Evolutionary conservation across 2,888 invertebrate species (phyloP).

Genomic region (Acrobasis repandana): DNA sequence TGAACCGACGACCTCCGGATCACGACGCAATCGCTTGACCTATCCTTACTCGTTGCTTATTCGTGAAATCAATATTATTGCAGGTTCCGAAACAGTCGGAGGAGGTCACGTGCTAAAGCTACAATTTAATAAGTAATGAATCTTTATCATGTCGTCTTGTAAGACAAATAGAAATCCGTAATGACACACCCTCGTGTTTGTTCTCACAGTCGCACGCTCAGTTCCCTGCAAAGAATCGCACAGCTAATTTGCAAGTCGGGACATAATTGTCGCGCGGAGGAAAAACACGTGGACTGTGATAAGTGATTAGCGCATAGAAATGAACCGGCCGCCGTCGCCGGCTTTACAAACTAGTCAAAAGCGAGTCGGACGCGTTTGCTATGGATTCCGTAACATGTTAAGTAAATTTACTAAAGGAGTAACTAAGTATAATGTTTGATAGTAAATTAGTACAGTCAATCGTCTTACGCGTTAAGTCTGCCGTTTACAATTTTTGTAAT

Average conservation of each 20-base stretch:
- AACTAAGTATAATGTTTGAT: too few species aligned
- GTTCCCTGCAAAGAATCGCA: slow-evolving; percentile 4
- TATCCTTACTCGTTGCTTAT: too few species aligned
- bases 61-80: too few species aligned
- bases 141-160: slow-evolving; percentile 22
- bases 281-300: slow-evolving; percentile 27
- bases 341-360: slow-evolving; percentile 28
- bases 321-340: slow-evolving; percentile 36
- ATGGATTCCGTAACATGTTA: background rate
- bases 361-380: background rate
- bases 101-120: too few species aligned
- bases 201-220: slow-evolving; percentile 3
- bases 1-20: too few species aligned
- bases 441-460: too few species aligned
- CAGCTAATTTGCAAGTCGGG: slow-evolving; percentile 15
- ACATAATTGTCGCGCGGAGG: slow-evolving; percentile 15
- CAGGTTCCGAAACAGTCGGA: slow-evolving; percentile 17
- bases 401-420: background rate
- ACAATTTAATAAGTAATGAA: slow-evolving; percentile 17
- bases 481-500: too few species aligned
- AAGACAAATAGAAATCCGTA: slow-evolving; percentile 1
- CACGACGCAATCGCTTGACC: too few species aligned
- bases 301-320: slow-evolving; percentile 46
- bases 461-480: too few species aligned
- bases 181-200: slow-evolving; percentile 11